Evolutionary conservation across 2,113 vertebrate species (phyloP), one percentile per base, ranked within the genome.

Genomic region (Globicephala melas): DNA sequence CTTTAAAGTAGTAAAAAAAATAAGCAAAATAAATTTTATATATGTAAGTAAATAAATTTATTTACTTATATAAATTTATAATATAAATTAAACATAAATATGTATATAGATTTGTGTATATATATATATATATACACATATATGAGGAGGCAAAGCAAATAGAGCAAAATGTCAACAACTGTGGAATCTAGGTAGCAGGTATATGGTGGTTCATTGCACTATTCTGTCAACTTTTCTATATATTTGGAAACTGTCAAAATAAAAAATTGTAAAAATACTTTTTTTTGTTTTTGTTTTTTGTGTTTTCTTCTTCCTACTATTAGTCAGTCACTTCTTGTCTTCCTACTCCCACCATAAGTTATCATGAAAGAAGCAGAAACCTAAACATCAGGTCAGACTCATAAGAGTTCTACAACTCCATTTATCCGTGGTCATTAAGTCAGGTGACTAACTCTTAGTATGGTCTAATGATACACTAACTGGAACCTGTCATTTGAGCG

Each of bases 211-310:
- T 92, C 55, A 73, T 2, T 92, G 5, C 14, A 89, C 9, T n/a
- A 62, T 2, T 89, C 20, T 62, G 23, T 83, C 38, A 67, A 88
- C 44, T 86, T 73, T 87, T 79, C 17, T 67, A 60, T 36, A 62
- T 86, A 80, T 58, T 88, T 95, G n/a, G 87, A 96, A 91, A 67
- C 58, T 96, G 38, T 50, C 36, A 60, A 63, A 63, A 79, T 67
- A 36, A 74, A 80, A 33, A 50, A 21, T 62, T 58, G 4, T 1
- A 50, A 41, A 53, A 63, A 97, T 90, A 55, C 25, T 18, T 3
- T 25, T 41, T 26, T 88, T 47, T 53, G 18, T 44, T 41, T 14
- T 21, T 86, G n/a, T 68, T 89, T 41, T 50, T 55, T 80, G 23
- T 65, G 47, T 85, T 80, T 65, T 47, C 50, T 13, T 77, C 17